Base-by-base conservation (phyloP, 2,797 vertebrate species). In the Lateolabrax maculatus region DNA sequence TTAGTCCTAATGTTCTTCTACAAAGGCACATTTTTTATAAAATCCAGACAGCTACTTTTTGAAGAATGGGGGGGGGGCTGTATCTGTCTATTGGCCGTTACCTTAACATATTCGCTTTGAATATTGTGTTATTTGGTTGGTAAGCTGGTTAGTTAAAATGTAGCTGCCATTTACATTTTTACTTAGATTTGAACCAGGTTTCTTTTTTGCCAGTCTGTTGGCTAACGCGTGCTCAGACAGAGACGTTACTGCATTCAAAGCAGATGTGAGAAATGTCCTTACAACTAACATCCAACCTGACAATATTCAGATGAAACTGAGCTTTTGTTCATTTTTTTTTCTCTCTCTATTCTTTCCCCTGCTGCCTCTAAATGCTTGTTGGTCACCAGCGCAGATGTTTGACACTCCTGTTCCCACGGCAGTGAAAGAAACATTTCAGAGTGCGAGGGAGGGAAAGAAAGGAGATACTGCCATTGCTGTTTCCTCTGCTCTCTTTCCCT, bases 311-410 rank as follows among this genome's bases (percentile, higher is more conserved):
- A 39, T 60, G 5, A 71, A 55, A 29, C 5, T 3, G 9, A 79
- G 48, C 46, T 29, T 34, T 53, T 7, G 6, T 48, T 66, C 9
- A 21, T 21, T 18, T 34, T 51, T n/a, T 57, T 27, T 5, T n/a
- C 27, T 29, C 12, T 51, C 10, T 65, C 11, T 31, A 2, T 52
- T 71, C 43, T 46, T 39, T 69, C 44, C n/a, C 18, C 51, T n/a
- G 16, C 9, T 49, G 55, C 51, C 46, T 71, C 0, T 51, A 39
- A 52, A 63, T 61, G 66, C 68, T 70, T 55, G 69, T 63, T 69
- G 82, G 84, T 74, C 48, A 69, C 37, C 68, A 60, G 49, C 58
- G 84, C 88, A 90, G 89, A 89, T 90, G 86, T 88, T 90, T 79
- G 64, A 27, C 71, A 69, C 78, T 46, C 18, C 23, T 68, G 80